phyloP scores from a whole-genome alignment of 2,888 invertebrate species.

The Papilio elwesi region DNA sequence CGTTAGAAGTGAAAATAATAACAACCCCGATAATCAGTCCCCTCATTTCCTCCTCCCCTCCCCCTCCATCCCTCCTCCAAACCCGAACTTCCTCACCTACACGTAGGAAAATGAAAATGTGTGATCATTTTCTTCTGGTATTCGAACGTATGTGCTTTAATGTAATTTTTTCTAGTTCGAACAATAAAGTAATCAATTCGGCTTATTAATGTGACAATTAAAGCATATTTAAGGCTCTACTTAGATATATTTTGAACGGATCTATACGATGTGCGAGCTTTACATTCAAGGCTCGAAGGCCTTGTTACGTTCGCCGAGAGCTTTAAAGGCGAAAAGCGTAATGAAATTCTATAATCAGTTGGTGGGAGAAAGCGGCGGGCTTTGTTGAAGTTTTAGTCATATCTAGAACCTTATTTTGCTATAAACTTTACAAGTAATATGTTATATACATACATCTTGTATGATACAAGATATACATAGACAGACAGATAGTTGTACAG shows the following conservation, averaged over 20 bases:
- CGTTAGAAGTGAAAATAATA: too few relatives aligned
- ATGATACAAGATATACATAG: too few relatives aligned
- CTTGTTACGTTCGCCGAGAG: constrained; percentile 11
- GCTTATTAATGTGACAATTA: neutral
- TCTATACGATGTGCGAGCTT: constrained; percentile 9
- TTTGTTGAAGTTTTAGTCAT: constrained; percentile 21
- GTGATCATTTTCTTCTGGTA: too few relatives aligned
- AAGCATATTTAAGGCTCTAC: neutral
- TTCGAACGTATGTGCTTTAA: too few relatives aligned
- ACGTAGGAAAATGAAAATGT: too few relatives aligned
- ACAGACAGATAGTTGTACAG: too few relatives aligned
- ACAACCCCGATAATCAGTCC: too few relatives aligned
- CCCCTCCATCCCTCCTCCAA: too few relatives aligned
- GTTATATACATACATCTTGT: too few relatives aligned
- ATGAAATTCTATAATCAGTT: constrained; percentile 19
- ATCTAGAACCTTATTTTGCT: constrained; percentile 5
- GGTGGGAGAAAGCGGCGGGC: constrained; percentile 5
- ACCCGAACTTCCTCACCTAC: too few relatives aligned
- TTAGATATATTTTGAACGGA: neutral
- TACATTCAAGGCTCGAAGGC: neutral
- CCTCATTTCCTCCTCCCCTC: too few relatives aligned
- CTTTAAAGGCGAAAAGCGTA: constrained; percentile 20
- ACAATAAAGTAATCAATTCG: neutral
- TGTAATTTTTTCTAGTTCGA: too few relatives aligned
- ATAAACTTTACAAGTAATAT: constrained; percentile 2